Conservation (phyloP, 2,113 vertebrate genomes). For the Dicrurus megarhynchus region DNA sequence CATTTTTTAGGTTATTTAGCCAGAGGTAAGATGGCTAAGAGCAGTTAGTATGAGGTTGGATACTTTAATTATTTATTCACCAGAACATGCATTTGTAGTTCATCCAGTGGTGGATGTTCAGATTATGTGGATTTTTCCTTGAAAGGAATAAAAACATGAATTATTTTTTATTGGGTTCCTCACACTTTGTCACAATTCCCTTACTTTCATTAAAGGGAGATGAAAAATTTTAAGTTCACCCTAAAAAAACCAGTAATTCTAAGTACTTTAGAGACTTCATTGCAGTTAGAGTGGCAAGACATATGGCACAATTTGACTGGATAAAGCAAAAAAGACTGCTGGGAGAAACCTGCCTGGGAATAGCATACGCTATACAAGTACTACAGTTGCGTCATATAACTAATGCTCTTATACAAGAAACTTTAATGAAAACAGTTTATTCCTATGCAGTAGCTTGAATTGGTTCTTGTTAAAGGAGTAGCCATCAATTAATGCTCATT, state of each 20-base stretch:
- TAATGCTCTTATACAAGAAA: background rate
- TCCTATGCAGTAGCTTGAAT: background rate
- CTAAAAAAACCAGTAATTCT: background rate
- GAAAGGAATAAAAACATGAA: background rate
- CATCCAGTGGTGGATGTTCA: background rate
- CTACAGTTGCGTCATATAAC: background rate
- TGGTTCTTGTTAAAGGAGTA: background rate
- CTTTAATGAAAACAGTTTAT: background rate
- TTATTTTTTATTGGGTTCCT: background rate
- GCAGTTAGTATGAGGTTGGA: background rate
- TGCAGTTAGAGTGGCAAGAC: background rate
- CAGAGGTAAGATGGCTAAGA: background rate
- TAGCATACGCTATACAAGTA: rapidly evolving
- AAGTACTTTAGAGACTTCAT: background rate
- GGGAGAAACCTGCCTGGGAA: background rate
- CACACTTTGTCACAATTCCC: background rate
- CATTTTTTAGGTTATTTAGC: background rate
- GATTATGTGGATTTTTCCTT: background rate
- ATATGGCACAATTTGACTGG: background rate
- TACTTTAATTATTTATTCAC: background rate
- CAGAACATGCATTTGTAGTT: background rate
- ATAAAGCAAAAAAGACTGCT: background rate
- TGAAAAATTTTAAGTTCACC: background rate
- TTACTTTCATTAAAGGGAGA: background rate
- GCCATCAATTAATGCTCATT: background rate